Base-by-base conservation (phyloP, 2,113 vertebrate species). In the Plecturocebus donacophilus region DNA sequence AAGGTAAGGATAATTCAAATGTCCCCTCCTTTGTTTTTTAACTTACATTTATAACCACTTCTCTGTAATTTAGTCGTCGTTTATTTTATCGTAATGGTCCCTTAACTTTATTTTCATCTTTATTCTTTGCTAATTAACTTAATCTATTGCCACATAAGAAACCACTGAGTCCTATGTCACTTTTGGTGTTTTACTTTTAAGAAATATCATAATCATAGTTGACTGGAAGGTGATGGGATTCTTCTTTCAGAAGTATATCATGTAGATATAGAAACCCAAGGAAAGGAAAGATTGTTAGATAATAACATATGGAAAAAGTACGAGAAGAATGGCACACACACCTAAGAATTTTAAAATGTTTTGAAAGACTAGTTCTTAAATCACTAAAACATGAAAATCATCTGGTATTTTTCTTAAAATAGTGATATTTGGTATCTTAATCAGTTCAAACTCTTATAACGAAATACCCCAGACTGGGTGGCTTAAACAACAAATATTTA, bases 111-210 rank as follows among this genome's bases (percentile, higher is more conserved):
- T 71, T 42, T 68, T 58, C 20, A 61, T 45, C 1, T 91, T 6
- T 76, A 16, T 92, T 7, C 85, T 42, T 87, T 84, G 5, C 12
- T 47, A 91, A 81, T 87, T 82, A 79, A 94, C 14, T 83, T 58
- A n/a, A 88, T 81, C 35, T 92, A 82, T 52, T 85, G 9, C 21
- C 90, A 58, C 8, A 68, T 8, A 89, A 71, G 32, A 77, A 79
- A 77, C 66, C 5, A 23, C n/a, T 52, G 38, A 73, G 9, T 32
- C 7, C 13, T 3, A 1, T 83, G 64, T 75, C 40, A 91, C 35
- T 81, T 70, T 77, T 61, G 6, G 12, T 75, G 1, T 40, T 92
- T 47, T 45, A n/a, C 13, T 23, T 66, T 70, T 73, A 40, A 0
- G 30, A 32, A 70, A 76, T 47, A 73, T 92, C 11, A 79, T 82